A percentile compares a stretch with the other conserved stretches of the same genome.
Evolutionary conservation across 2,113 vertebrate species (phyloP).

Genomic region (Saimiri boliviensis): DNA sequence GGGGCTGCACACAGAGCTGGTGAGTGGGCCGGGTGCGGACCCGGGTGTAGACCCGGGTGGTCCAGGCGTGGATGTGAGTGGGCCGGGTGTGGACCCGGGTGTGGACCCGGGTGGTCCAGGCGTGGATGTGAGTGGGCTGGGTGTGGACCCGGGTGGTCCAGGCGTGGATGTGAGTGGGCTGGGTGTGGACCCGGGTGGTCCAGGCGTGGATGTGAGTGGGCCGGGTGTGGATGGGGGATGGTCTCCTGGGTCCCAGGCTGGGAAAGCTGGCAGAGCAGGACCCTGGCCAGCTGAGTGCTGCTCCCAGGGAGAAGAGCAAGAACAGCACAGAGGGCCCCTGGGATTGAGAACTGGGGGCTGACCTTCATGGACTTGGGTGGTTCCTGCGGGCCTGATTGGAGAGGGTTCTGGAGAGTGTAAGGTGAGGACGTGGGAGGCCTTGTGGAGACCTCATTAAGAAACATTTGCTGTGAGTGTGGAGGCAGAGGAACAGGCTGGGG

Average conservation of each 20-base stretch:
- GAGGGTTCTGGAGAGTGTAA: neutral
- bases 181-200: no score
- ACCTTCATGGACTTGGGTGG: neutral
- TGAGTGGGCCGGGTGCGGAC: neutral
- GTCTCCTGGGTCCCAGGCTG: neutral
- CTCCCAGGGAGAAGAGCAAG: neutral
- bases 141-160: no score
- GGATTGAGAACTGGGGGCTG: neutral
- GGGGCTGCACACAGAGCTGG: neutral
- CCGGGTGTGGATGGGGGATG: no score
- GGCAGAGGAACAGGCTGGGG: neutral
- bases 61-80: no score
- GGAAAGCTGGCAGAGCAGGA: neutral
- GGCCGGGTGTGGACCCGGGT: no score
- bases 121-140: neutral
- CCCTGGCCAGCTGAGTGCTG: neutral
- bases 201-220: no score
- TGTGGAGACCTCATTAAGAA: no score
- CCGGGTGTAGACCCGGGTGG: no score
- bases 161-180: no score
- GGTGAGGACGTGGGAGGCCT: neutral
- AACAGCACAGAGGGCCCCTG: neutral
- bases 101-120: no score
- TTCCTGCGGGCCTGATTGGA: neutral
- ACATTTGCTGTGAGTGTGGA: neutral